Base-by-base conservation (phyloP, 2,888 invertebrate genomes). In the Chromoteleia sp. region DNA sequence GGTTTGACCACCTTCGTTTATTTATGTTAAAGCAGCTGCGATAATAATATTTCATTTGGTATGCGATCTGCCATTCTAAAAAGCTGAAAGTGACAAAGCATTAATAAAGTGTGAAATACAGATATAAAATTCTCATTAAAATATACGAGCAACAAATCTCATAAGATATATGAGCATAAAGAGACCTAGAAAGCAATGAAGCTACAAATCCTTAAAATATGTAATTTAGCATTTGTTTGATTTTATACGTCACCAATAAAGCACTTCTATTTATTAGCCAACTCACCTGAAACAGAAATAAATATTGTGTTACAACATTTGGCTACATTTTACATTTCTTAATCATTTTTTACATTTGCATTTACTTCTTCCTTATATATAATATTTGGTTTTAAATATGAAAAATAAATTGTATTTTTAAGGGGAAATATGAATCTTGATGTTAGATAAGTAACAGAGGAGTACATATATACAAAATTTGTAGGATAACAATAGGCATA, bases 1-100 rank as follows among this genome's bases (percentile, higher is more conserved):
- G 30, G 12, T 73, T 74, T 61, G 84, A 84, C 84, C 83, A 84
- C 84, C 81, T 84, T 83, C 81, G 77, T 74, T 83, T 81, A 78
- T 73, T 68, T 80, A 77, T 79, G 36, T 67, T 75, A 50, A 76
- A 61, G 61, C 71, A 75, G 68, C 50, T 74, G 83, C 17, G 39
- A 67, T 50, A 63, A 70, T 36, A 52, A 48, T 77, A 68, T 63
- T 63, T 67, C 61, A 70, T 82, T 70, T 65, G 50, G 65, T 70
- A 58, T 70, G 58, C 48, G 43, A 56, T 12, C 50, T 78, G 70
- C 12, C 58, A 54, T 71, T 74, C 45, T 48, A 61, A 76, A 56
- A 82, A 83, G 83, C 81, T 83, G 78, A 82, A 83, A 82, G 21
- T 77, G 54, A 73, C 36, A 76, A 61, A 76, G 76, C 71, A 81